These are phyloP conservation scores for Automeris io DNA, from an alignment of 2,888 invertebrate species.

Conservation along the genomic window DNA sequence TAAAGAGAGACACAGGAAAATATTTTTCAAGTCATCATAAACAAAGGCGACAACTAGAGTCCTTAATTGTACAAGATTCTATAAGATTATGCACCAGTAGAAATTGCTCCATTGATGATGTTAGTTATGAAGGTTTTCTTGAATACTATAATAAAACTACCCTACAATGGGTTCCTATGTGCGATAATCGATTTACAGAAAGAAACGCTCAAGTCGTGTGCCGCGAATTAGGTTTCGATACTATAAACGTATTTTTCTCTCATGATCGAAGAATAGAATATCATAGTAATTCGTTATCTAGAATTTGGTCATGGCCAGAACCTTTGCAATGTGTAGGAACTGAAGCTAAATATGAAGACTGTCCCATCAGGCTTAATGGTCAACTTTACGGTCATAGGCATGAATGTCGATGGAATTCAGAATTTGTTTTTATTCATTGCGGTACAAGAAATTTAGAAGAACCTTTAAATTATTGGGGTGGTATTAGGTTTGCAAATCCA, in stretches of 20 bases:
- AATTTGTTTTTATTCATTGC: slow-evolving; percentile 96
- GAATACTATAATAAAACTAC: slow-evolving; percentile 97
- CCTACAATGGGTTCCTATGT: slow-evolving; percentile 97
- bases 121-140: slow-evolving; percentile 88
- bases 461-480: slow-evolving; percentile 93
- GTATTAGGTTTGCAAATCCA: slow-evolving; percentile 92
- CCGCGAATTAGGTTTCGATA: slow-evolving; percentile 92
- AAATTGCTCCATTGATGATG: slow-evolving; percentile 78
- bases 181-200: slow-evolving; percentile 96
- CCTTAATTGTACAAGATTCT: slow-evolving; percentile 74
- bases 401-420: slow-evolving; percentile 91
- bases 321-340: slow-evolving; percentile 90
- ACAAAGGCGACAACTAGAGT: slow-evolving; percentile 74
- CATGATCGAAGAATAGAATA: slow-evolving; percentile 91
- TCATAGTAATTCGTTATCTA: slow-evolving; percentile 90
- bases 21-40: slow-evolving; percentile 48
- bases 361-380: slow-evolving; percentile 92
- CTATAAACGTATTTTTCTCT: slow-evolving; percentile 91
- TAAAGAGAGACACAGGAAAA: slow-evolving; percentile 55
- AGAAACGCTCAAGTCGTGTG: slow-evolving; percentile 98
- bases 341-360: slow-evolving; percentile 87
- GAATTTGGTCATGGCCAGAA: slow-evolving; percentile 97
- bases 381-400: slow-evolving; percentile 91
- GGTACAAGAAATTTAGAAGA: slow-evolving; percentile 82
- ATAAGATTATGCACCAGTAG: slow-evolving; percentile 88